Evolutionary conservation across 2,797 vertebrate species (phyloP), one percentile per base, ranked within the genome.

Genomic region (Microchirus variegatus): DNA sequence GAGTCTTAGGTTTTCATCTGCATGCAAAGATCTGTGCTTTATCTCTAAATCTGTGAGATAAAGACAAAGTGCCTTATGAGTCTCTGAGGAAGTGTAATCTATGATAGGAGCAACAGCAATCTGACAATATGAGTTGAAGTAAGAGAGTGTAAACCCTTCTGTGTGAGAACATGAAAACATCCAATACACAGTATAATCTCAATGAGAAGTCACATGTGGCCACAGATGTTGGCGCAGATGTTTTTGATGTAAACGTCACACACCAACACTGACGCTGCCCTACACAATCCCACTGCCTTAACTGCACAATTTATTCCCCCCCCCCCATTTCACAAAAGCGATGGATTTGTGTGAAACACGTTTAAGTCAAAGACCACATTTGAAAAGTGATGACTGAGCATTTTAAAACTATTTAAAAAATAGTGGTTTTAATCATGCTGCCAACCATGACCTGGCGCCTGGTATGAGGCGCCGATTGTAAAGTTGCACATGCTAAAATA

Each of bases 31-130:
- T 50, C 49, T 35, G 22, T n/a, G 52, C 53, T 87, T 87, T 81
- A 87, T 90, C 75, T 80, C 67, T 46, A 61, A 73, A 79, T 85
- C 77, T 82, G 37, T 55, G 63, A 64, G 80, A 81, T 84, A 71
- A 88, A 82, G 65, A 67, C 63, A 78, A 59, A 73, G 67, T 41
- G 41, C 63, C 76, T 84, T 86, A 85, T 22, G 70, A 70, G 58
- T 82, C 82, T 83, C 89, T 35, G 62, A 75, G 84, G 85, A 80
- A 73, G 54, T 70, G 70, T 83, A 79, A 88, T 88, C 83, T 84
- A 70, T 54, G 59, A 74, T 61, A 55, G 78, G 56, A 75, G 70
- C 70, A 75, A 70, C 68, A 73, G 72, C 77, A 80, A 72, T 80
- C 63, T 62, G 54, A 70, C 14, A 18, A 53, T 40, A 51, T 85